phyloP scores from a whole-genome alignment of 2,797 vertebrate genomes.

The Scolopax rusticola region DNA sequence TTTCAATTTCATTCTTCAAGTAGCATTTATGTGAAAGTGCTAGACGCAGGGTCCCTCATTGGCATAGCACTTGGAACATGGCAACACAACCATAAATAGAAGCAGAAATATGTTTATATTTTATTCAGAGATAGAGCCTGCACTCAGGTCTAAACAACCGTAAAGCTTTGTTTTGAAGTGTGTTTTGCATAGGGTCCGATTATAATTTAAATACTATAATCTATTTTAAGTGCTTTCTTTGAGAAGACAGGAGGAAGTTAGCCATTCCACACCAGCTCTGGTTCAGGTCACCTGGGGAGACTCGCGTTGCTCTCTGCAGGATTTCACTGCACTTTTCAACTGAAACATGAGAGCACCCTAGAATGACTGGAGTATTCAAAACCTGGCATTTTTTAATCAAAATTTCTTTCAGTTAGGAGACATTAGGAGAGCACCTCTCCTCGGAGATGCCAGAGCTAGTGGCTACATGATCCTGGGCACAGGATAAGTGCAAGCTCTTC shows the following conservation, averaged over 20 bases:
- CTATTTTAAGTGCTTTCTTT: not conserved
- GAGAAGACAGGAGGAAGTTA: not conserved
- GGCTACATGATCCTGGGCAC: fast-evolving
- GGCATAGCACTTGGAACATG: not conserved
- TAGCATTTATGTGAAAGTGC: not conserved
- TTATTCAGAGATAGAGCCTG: not conserved
- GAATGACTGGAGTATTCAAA: not conserved
- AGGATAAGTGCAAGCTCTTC: not conserved
- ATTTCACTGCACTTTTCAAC: not conserved
- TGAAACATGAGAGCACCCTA: not conserved
- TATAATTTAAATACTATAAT: not conserved
- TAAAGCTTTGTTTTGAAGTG: not conserved
- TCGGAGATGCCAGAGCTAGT: not conserved
- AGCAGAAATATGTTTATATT: not conserved
- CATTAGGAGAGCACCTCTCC: not conserved
- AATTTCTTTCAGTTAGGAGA: not conserved
- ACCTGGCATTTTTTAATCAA: not conserved
- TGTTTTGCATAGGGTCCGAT: not conserved
- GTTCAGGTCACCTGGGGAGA: fast-evolving
- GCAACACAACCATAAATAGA: not conserved
- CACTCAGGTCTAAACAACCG: not conserved
- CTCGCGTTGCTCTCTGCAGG: not conserved
- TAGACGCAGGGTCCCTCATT: fast-evolving
- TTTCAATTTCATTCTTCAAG: not conserved
- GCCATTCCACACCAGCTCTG: fast-evolving